These are phyloP conservation scores for Alosa alosa DNA, from an alignment of 2,113 vertebrate genomes.

Conservation along the genomic window DNA sequence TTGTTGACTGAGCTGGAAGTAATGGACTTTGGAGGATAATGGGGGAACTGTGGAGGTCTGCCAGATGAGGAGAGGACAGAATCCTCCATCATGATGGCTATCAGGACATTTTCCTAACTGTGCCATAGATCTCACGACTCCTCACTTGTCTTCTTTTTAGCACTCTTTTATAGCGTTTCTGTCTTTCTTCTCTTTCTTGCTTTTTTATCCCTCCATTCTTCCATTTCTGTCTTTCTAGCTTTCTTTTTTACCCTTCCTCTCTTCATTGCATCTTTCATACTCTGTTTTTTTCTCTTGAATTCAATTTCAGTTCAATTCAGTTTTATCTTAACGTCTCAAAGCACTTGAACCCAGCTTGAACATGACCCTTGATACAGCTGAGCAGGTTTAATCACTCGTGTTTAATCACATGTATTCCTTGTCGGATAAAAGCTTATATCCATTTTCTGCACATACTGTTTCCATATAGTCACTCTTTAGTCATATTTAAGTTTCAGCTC, in stretches of 20 bases:
- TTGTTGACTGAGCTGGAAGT: slow-evolving; percentile 23
- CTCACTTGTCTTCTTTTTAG: slow-evolving; percentile 1
- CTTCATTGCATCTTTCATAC: background rate
- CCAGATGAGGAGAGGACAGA: background rate
- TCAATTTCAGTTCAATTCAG: background rate
- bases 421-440: background rate
- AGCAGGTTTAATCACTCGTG: background rate
- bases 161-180: background rate
- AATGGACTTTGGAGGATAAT: slow-evolving; percentile 11
- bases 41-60: background rate
- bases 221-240: background rate
- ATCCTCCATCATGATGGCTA: slow-evolving; percentile 10
- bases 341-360: too few species aligned
- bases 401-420: background rate
- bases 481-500: too few species aligned
- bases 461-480: background rate
- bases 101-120: background rate
- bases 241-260: background rate
- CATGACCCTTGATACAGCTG: too few species aligned
- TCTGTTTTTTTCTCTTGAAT: background rate
- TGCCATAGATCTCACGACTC: background rate
- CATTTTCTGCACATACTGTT: background rate
- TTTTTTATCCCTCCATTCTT: background rate
- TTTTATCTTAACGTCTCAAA: too few species aligned
- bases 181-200: background rate